Evolutionary conservation across 2,888 invertebrate genomes (phyloP).

Genomic region (Labia minor): DNA sequence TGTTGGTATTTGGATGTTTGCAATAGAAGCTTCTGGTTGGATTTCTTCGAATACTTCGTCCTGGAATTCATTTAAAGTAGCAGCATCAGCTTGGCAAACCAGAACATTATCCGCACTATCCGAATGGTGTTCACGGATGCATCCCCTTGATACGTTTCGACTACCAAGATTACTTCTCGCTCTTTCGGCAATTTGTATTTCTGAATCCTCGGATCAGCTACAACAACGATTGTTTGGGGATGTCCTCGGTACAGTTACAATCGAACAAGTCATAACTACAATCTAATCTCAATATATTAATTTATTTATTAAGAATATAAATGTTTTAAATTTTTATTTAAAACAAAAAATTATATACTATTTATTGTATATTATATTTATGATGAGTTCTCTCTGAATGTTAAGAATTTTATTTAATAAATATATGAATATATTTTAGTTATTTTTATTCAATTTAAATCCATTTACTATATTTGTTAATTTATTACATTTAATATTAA

Average conservation of each 20-base stretch:
- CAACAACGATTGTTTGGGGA: constrained; percentile 35
- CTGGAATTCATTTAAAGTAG: neutral
- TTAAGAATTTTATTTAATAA: no score
- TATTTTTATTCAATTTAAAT: no score
- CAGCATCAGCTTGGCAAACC: neutral
- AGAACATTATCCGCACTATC: neutral
- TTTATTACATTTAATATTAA: no score
- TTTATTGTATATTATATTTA: no score
- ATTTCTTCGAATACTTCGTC: neutral
- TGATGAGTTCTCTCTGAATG: no score
- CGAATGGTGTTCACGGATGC: neutral
- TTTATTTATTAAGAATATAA: no score
- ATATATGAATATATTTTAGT: no score
- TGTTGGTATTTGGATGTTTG: no score
- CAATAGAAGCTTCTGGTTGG: neutral
- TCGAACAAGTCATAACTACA: constrained; percentile 38
- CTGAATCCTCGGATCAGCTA: constrained; percentile 30
- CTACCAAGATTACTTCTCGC: constrained; percentile 19
- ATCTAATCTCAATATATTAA: constrained; percentile 31
- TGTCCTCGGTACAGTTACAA: constrained; percentile 36
- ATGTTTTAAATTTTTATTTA: no score
- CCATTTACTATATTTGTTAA: no score
- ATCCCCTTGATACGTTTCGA: neutral
- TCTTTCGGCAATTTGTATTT: constrained; percentile 31
- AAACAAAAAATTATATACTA: no score